Percentiles rank a stretch among this genome's conserved stretches.
Conservation (phyloP, 2,797 vertebrate species). For the Adrianichthys oophorus region DNA sequence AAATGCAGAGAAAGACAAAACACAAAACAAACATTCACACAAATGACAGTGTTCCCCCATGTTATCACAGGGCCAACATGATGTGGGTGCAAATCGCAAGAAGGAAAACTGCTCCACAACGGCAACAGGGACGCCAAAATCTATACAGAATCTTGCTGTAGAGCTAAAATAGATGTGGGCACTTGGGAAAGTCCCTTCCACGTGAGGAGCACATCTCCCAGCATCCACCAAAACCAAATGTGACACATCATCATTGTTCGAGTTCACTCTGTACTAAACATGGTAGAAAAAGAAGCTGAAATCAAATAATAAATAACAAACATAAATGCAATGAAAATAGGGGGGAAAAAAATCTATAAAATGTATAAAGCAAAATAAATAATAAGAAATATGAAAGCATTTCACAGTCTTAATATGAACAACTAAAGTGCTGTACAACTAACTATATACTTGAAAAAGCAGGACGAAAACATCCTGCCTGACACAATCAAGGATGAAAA, state of each 20-base stretch:
- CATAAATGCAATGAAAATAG: not conserved
- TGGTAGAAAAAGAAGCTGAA: slow-evolving; percentile 7
- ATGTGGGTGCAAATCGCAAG: slow-evolving; percentile 29
- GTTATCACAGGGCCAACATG: slow-evolving; percentile 24
- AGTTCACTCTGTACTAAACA: slow-evolving; percentile 18
- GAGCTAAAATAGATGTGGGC: slow-evolving; percentile 49
- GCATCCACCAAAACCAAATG: slow-evolving; percentile 40
- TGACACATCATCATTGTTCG: slow-evolving; percentile 43
- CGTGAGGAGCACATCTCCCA: slow-evolving; percentile 28
- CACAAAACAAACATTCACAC: slow-evolving; percentile 10
- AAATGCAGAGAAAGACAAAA: slow-evolving; percentile 47
- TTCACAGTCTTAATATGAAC: no score
- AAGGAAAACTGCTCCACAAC: slow-evolving; percentile 17
- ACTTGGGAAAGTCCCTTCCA: slow-evolving; percentile 27
- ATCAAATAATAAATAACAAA: not conserved
- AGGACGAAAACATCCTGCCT: no score
- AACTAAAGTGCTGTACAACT: no score
- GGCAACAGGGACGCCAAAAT: slow-evolving; percentile 24
- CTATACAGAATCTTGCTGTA: slow-evolving; percentile 20
- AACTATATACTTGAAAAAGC: no score
- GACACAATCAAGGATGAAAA: no score
- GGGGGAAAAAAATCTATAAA: not conserved
- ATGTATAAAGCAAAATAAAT: not conserved
- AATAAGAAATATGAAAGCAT: no score
- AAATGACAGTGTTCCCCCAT: slow-evolving; percentile 24